phyloP scores from a whole-genome alignment of 64 coral and sea anemone species.

The Dendrophyllia cribrosa region DNA sequence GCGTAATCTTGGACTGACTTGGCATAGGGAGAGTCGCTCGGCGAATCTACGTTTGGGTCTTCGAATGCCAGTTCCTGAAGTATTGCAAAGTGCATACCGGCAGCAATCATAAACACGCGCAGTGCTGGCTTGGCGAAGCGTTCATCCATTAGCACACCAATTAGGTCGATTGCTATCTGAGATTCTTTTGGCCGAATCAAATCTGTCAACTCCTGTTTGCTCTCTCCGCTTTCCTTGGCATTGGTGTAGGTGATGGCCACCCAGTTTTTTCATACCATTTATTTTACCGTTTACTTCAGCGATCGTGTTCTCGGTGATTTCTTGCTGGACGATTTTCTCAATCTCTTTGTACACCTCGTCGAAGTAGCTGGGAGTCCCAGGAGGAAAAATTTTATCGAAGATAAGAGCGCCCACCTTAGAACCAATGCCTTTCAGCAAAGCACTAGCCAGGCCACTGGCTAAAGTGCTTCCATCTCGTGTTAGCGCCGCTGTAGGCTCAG shows the following conservation, averaged over 20 bases:
- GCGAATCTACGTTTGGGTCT: conserved; percentile 13
- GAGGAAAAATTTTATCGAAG: conserved; percentile 40
- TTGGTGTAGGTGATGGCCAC: conserved; percentile 44
- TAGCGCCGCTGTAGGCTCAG: background rate
- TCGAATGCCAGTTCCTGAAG: conserved; percentile 45
- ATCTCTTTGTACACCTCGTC: conserved; percentile 44
- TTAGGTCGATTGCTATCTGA: conserved; percentile 28
- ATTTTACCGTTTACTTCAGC: conserved; percentile 43
- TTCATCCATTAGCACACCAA: conserved; percentile 45
- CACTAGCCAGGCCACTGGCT: background rate
- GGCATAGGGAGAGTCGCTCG: conserved; percentile 19
- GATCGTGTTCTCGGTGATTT: conserved; percentile 39
- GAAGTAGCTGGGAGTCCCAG: conserved; percentile 48
- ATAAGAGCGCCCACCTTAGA: conserved; percentile 15
- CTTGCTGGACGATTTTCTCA: conserved; percentile 38
- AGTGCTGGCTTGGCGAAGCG: conserved; percentile 38
- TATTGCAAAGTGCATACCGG: conserved; percentile 33
- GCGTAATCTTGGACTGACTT: conserved; percentile 37
- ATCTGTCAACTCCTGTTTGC: conserved; percentile 43
- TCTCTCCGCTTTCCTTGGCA: conserved; percentile 29
- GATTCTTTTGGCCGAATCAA: conserved; percentile 38
- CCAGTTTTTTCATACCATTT: conserved; percentile 44
- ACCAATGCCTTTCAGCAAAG: background rate
- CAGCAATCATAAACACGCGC: conserved; percentile 39
- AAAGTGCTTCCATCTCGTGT: background rate